phyloP scores from a whole-genome alignment of 1,140 invertebrate species.

The Cotesia typhae region DNA sequence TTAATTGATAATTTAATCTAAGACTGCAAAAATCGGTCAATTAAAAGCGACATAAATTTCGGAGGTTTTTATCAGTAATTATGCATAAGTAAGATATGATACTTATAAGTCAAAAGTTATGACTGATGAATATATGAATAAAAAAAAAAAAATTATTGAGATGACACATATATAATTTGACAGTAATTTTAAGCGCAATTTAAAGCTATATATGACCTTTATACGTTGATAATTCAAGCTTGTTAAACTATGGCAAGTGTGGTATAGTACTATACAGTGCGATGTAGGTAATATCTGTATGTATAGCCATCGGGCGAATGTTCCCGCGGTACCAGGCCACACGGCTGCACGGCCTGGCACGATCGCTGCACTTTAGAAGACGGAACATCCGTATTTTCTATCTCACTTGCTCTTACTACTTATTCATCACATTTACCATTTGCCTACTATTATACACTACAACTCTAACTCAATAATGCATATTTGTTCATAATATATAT shows the following conservation, averaged over 20 bases:
- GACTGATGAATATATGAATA: too few relatives aligned
- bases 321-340: slow-evolving; percentile 51
- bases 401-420: slow-evolving; percentile 35
- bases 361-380: slow-evolving; percentile 58
- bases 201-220: slow-evolving; percentile 14
- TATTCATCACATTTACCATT: slow-evolving; percentile 43
- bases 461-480: too few relatives aligned
- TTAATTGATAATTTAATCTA: too few relatives aligned
- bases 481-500: too few relatives aligned
- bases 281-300: slow-evolving; percentile 29
- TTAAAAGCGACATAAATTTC: too few relatives aligned
- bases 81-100: too few relatives aligned
- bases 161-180: slow-evolving; percentile 6
- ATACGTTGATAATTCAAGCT: slow-evolving; percentile 12
- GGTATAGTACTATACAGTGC: too few relatives aligned
- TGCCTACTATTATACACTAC: slow-evolving; percentile 21
- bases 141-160: background rate
- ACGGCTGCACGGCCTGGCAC: slow-evolving; percentile 57
- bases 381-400: slow-evolving; percentile 46
- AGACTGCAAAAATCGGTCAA: too few relatives aligned
- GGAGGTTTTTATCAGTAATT: too few relatives aligned
- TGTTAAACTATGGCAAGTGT: slow-evolving; percentile 12
- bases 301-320: slow-evolving; percentile 25
- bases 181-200: background rate
- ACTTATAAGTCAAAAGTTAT: too few relatives aligned